A percentile compares a stretch with the other conserved stretches of the same genome.
Evolutionary conservation across 1,140 invertebrate species (phyloP).

Genomic region (Drosophila nigromelanica): DNA sequence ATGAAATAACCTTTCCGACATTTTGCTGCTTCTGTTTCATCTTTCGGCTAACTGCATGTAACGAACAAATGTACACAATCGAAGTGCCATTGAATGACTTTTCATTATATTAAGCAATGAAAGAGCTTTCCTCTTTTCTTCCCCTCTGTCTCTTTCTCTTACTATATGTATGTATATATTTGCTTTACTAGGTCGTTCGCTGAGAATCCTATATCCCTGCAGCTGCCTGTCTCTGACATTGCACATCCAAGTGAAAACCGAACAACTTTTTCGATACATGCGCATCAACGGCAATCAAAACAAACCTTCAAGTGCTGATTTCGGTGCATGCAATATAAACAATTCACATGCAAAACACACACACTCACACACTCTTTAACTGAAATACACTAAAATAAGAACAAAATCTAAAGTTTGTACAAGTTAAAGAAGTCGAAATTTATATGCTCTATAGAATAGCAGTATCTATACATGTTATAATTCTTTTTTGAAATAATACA

Average conservation of each 20-base stretch:
- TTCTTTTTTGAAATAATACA: too few relatives aligned
- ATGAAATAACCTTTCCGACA: constrained; percentile 22
- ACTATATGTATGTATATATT: background rate
- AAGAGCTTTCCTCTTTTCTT: constrained; percentile 3
- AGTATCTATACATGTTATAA: too few relatives aligned
- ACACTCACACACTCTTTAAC: constrained; percentile 16
- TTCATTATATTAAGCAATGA: constrained; percentile 58
- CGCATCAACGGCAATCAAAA: constrained; percentile 77
- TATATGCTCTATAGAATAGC: background rate
- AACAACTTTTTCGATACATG: constrained; percentile 55
- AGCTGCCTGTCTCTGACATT: background rate
- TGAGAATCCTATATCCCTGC: constrained; percentile 3
- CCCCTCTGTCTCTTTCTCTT: background rate
- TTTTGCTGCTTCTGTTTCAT: constrained; percentile 2
- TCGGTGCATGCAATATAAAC: constrained; percentile 75
- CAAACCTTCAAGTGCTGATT: constrained; percentile 75
- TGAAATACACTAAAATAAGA: constrained; percentile 35
- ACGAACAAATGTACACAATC: constrained; percentile 46
- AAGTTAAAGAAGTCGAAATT: background rate
- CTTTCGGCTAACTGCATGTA: constrained; percentile 2
- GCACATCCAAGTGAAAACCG: constrained; percentile 26
- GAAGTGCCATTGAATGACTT: constrained; percentile 66
- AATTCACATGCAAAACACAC: constrained; percentile 48
- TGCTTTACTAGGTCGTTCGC: background rate
- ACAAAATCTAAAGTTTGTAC: constrained; percentile 2